These are phyloP conservation scores for Oryzias melastigma DNA, from an alignment of 2,113 vertebrate genomes.

Conservation along the genomic window DNA sequence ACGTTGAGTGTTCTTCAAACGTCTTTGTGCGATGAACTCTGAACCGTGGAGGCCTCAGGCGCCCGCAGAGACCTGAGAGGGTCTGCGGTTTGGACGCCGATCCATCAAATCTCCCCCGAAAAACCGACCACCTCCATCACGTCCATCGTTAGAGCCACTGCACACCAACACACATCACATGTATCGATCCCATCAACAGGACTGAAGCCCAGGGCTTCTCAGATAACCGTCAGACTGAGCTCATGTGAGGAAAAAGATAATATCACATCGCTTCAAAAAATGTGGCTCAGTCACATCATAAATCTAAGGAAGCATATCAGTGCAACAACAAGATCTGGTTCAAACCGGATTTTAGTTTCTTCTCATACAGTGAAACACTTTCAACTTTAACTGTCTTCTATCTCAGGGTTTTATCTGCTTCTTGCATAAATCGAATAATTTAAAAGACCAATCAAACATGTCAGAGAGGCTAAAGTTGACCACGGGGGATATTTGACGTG, in stretches of 20 bases:
- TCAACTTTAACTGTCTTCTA: too few species aligned
- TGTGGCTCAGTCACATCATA: slow-evolving; percentile 7
- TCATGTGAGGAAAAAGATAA: slow-evolving; percentile 34
- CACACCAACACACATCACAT: slow-evolving; percentile 49
- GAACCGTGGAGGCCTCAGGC: slow-evolving; percentile 48
- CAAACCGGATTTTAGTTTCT: background rate
- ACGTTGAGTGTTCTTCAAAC: slow-evolving; percentile 36
- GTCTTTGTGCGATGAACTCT: slow-evolving; percentile 45
- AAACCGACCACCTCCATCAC: slow-evolving; percentile 25
- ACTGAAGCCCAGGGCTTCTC: slow-evolving; percentile 29
- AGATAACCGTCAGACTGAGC: slow-evolving; percentile 32
- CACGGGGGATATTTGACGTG: too few species aligned
- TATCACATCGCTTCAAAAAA: slow-evolving; percentile 25
- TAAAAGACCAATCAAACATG: too few species aligned
- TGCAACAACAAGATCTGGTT: background rate
- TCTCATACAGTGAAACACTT: too few species aligned
- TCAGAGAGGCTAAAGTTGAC: too few species aligned
- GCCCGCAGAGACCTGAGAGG: slow-evolving; percentile 45
- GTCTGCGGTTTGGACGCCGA: slow-evolving; percentile 49
- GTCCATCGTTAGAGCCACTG: slow-evolving; percentile 24
- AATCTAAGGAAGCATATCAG: slow-evolving; percentile 21
- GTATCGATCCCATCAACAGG: slow-evolving; percentile 48
- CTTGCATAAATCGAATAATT: too few species aligned
- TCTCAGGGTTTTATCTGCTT: too few species aligned
- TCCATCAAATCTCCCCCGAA: slow-evolving; percentile 57